phyloP scores from a whole-genome alignment of 2,888 invertebrate genomes.

The Synanthedon formicaeformis region DNA sequence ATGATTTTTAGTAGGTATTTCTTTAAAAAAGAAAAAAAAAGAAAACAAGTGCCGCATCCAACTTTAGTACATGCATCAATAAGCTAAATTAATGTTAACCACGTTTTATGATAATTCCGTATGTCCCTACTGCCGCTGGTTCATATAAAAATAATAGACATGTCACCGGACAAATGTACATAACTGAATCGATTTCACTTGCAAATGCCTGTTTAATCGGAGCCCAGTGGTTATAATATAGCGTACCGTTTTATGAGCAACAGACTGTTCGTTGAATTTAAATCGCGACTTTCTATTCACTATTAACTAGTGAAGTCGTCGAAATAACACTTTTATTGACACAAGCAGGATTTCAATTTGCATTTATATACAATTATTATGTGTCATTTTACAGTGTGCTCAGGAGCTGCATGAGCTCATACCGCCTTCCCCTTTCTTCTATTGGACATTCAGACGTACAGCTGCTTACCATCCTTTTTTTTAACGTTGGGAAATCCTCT shows the following conservation, averaged over 20 bases:
- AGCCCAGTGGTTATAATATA: conserved; percentile 17
- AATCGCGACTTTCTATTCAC: not conserved
- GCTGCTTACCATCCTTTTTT: no score
- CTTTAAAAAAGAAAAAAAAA: no score
- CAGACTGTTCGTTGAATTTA: not conserved
- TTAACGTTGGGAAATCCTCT: no score
- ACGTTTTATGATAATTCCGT: conserved; percentile 38
- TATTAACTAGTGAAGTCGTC: not conserved
- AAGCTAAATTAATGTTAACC: conserved; percentile 38
- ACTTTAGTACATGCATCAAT: conserved; percentile 20
- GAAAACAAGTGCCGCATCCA: conserved; percentile 5
- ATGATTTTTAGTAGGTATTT: no score
- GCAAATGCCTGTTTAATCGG: conserved; percentile 28
- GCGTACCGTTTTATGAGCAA: conserved; percentile 15
- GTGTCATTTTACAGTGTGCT: not conserved
- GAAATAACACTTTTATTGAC: not conserved
- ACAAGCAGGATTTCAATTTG: not conserved
- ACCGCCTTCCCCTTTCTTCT: no score
- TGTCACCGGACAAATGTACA: conserved; percentile 26
- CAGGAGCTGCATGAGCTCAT: no score
- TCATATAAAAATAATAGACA: conserved; percentile 40
- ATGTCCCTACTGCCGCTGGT: conserved; percentile 22
- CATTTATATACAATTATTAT: not conserved
- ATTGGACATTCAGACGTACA: no score
- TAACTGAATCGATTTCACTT: conserved; percentile 35